Evolutionary conservation across 2,888 invertebrate genomes (phyloP).

Genomic region (Pyrgus malvae): DNA sequence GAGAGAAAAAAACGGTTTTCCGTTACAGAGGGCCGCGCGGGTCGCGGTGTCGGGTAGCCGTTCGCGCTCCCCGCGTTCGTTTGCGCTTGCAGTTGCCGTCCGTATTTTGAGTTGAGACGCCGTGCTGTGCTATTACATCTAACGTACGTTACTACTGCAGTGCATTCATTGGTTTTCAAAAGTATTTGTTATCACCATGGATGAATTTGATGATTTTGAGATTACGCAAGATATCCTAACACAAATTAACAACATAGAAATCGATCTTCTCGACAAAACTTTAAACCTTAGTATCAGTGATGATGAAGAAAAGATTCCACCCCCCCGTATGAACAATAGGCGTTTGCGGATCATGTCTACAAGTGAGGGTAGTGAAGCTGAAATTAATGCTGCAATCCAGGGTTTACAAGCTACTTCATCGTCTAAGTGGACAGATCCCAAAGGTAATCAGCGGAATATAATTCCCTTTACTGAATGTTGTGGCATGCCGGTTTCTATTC

Average conservation of each 20-base stretch:
- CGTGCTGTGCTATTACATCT: too few species aligned
- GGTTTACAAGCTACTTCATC: too few species aligned
- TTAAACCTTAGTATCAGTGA: neutral
- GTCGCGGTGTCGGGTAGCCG: neutral
- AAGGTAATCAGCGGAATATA: slow-evolving; percentile 36
- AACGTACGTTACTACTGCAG: neutral
- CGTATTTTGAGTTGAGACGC: too few species aligned
- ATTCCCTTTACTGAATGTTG: slow-evolving; percentile 38
- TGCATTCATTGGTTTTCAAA: neutral
- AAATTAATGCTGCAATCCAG: too few species aligned
- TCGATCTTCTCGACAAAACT: neutral
- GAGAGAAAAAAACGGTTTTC: neutral
- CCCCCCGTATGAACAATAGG: slow-evolving; percentile 25
- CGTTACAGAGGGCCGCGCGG: neutral
- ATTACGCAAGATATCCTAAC: neutral
- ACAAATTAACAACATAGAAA: neutral
- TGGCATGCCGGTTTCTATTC: slow-evolving; percentile 34
- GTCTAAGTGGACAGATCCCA: slow-evolving; percentile 33
- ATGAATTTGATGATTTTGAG: neutral
- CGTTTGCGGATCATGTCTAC: too few species aligned
- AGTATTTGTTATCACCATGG: neutral
- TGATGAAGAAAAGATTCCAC: neutral
- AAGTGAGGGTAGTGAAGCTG: too few species aligned
- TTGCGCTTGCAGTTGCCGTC: too few species aligned
- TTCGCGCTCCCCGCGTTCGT: neutral